Percentiles rank a stretch among this genome's conserved stretches.
Conservation (phyloP, 2,797 vertebrate species). For the Onychomys torridus region DNA sequence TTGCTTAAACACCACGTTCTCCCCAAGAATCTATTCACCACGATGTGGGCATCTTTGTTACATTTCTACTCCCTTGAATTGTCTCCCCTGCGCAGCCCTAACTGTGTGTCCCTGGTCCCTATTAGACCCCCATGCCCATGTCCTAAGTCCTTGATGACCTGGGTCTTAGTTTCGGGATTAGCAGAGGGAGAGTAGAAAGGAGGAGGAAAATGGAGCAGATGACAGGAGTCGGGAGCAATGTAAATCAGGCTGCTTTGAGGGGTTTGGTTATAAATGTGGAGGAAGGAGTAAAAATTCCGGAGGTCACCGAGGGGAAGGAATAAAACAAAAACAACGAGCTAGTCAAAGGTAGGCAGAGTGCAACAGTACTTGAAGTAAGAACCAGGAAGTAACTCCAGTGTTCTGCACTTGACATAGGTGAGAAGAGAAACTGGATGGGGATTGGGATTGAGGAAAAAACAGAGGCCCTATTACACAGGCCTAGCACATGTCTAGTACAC, state of each 20-base stretch:
- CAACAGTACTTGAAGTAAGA: background rate
- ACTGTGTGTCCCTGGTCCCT: constrained; percentile 4
- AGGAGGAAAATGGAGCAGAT: background rate
- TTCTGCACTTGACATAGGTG: background rate
- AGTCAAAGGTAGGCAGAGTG: background rate
- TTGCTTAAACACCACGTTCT: constrained; percentile 36
- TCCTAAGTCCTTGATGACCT: background rate
- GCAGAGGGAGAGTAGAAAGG: background rate
- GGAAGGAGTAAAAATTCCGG: background rate
- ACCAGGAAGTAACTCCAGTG: background rate
- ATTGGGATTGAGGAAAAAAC: background rate
- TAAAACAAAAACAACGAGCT: background rate
- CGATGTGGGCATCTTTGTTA: constrained; percentile 19
- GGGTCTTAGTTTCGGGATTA: constrained; percentile 20
- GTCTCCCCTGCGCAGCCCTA: background rate
- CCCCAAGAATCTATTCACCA: constrained; percentile 46
- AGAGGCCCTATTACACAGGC: background rate
- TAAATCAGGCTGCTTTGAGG: background rate
- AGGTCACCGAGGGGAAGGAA: background rate
- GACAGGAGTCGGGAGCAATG: background rate
- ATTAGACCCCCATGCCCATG: background rate
- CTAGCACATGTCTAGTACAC: background rate
- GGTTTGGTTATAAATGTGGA: background rate
- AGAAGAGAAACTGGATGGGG: background rate
- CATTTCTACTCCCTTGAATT: constrained; percentile 58